Evolutionary conservation across 2,888 invertebrate species (phyloP).

Genomic region (Trissonchulus sp.): DNA sequence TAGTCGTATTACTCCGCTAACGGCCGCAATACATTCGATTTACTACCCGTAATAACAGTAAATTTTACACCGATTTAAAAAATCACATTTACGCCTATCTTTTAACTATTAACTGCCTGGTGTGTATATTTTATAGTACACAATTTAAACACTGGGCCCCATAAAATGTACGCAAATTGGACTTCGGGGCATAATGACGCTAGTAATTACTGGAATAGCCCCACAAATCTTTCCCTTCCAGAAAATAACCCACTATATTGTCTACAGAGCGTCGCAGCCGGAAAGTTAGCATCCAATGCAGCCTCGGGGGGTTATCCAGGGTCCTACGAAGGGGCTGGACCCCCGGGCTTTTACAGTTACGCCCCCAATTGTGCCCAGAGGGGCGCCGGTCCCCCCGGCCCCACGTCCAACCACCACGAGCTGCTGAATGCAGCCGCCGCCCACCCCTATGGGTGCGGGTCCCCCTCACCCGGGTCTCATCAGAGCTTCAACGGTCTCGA

Average conservation of each 20-base stretch:
- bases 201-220: neutral
- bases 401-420: neutral
- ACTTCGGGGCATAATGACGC: slow-evolving; percentile 3
- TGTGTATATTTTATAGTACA: too few relatives aligned
- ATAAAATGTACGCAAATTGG: slow-evolving; percentile 4
- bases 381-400: neutral
- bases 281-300: neutral
- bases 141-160: too few relatives aligned
- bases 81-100: too few relatives aligned
- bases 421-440: neutral
- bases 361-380: neutral
- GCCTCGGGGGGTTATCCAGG: neutral
- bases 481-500: neutral
- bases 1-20: too few relatives aligned
- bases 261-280: neutral
- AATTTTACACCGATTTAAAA: neutral
- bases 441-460: slow-evolving; percentile 1
- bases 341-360: neutral
- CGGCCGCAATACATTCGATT: too few relatives aligned
- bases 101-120: neutral
- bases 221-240: neutral
- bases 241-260: neutral
- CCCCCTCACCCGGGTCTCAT: neutral
- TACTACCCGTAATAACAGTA: neutral
- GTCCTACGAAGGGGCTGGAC: too few relatives aligned